Base-by-base conservation (phyloP, 30 jellyfish, hydroid and myxozoan species). In the Cassiopea xamachana region DNA sequence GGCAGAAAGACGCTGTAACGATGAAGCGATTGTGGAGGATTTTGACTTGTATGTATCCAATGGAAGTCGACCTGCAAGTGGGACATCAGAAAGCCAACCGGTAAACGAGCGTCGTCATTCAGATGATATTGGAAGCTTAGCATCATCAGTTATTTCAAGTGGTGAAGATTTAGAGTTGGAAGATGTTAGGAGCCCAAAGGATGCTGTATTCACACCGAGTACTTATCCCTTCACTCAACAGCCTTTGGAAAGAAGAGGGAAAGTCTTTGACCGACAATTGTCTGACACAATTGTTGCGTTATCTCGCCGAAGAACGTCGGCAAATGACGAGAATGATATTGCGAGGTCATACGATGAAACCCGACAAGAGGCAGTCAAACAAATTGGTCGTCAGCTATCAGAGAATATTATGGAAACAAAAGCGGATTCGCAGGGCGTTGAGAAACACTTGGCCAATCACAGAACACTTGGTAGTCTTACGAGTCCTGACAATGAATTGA, bases 21-120 rank as follows among this genome's bases (percentile, higher is more conserved):
- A 82, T 19, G 90, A 82, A 10, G 69, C 90, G 0, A 45, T 82
- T 10, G 90, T 68, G 48, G 90, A 82, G 51, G 90, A 82, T 47
- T 82, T 64, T 47, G 90, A 82, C 51, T 71, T 82, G 75, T 82
- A 82, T 71, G 90, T 82, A 14, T 82, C 90, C 45, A 82, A 68
- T 19, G 90, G 90, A 1, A 82, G 90, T 50, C 90, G 90, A 15
- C 90, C 90, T 18, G 80, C 90, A 14, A 82, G 90, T 68, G 81
- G 81, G 43, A 68, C 68, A 45, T 82, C 90, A 16, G 83, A 82
- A n/a, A 12, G 27, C 49, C 90, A 82, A 77, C 64, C 89, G 69
- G 69, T 14, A 59, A 59, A 59, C 69, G 74, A 64, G 5, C 74
- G 27, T 5, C 27, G 74, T 64, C 43, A 64, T 2, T 4, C 74